These are phyloP conservation scores for Percopsis transmontana DNA, from an alignment of 2,113 vertebrate species.

Conservation along the genomic window DNA sequence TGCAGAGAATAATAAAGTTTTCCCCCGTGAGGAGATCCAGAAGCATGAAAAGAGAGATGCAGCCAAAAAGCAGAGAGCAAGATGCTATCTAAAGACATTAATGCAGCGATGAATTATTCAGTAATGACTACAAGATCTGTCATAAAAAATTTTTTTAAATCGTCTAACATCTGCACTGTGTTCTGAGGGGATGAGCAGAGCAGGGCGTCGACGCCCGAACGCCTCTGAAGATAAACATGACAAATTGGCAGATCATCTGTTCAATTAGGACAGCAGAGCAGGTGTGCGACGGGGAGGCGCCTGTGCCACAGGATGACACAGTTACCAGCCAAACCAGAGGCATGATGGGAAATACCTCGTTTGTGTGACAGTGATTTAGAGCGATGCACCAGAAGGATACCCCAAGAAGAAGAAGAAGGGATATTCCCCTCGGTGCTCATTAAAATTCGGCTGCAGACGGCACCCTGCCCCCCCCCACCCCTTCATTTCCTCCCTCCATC, in stretches of 20 bases:
- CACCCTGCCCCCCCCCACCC: conserved; percentile 52
- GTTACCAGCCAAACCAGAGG: conserved; percentile 78
- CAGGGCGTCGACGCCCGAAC: conserved; percentile 70
- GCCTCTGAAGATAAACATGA: conserved; percentile 86
- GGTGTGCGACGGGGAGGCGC: conserved; percentile 69
- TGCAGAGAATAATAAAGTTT: conserved; percentile 91
- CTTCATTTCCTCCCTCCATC: conserved; percentile 58
- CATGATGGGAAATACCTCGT: conserved; percentile 83
- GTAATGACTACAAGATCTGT: conserved; percentile 91
- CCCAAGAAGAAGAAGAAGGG: conserved; percentile 48
- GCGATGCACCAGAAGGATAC: conserved; percentile 74
- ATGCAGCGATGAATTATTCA: conserved; percentile 95
- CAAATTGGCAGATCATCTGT: conserved; percentile 86
- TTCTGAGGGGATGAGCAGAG: conserved; percentile 70
- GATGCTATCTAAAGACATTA: conserved; percentile 91
- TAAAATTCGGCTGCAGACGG: conserved; percentile 78
- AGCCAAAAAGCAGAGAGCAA: conserved; percentile 67
- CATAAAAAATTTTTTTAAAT: too few species aligned
- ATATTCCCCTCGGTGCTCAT: conserved; percentile 85
- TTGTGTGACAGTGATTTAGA: conserved; percentile 83
- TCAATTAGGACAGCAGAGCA: conserved; percentile 82
- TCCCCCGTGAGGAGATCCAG: conserved; percentile 80
- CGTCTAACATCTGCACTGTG: conserved; percentile 83
- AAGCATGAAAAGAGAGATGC: conserved; percentile 61
- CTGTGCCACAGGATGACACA: conserved; percentile 71